A percentile compares a stretch with the other conserved stretches of the same genome.
phyloP scores from a whole-genome alignment of 2,797 vertebrate species.

The Gambusia yucatana region DNA sequence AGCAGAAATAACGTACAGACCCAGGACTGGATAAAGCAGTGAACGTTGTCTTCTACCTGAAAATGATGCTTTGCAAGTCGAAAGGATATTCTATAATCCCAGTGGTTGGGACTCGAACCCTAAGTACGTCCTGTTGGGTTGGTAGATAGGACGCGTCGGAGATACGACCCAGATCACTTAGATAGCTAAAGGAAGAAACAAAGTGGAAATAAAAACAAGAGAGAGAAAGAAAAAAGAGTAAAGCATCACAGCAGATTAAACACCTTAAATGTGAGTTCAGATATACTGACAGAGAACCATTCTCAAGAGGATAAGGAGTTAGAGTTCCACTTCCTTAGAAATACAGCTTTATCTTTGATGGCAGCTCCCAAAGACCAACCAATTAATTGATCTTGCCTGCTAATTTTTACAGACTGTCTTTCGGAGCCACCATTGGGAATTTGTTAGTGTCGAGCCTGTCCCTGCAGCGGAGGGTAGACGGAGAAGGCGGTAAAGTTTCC shows the following conservation, averaged over 20 bases:
- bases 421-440: constrained; percentile 68
- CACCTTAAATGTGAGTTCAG: constrained; percentile 59
- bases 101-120: constrained; percentile 88
- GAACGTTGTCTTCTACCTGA: constrained; percentile 81
- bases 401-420: constrained; percentile 34
- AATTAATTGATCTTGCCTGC: not conserved
- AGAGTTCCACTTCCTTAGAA: constrained; percentile 39
- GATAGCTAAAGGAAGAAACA: constrained; percentile 82
- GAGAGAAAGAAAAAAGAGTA: constrained; percentile 64
- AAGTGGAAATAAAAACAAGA: constrained; percentile 29
- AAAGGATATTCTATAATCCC: constrained; percentile 89
- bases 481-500: constrained; percentile 58
- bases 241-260: constrained; percentile 72
- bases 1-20: constrained; percentile 4
- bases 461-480: constrained; percentile 52
- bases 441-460: constrained; percentile 50
- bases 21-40: constrained; percentile 50
- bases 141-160: constrained; percentile 84
- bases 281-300: constrained; percentile 57
- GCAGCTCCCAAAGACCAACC: constrained; percentile 61
- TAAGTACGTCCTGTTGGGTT: constrained; percentile 88
- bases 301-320: constrained; percentile 56
- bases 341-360: constrained; percentile 56
- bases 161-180: constrained; percentile 87
- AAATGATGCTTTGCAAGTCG: constrained; percentile 90